These are phyloP conservation scores for Sus scrofa DNA, from an alignment of 2,113 vertebrate genomes.

Conservation along the genomic window T2T-Sscrofa CM000823.6:62403001-62403500, in stretches of 20 bases:
- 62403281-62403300: not conserved
- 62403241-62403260: not conserved
- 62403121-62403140: not conserved
- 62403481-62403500: not conserved
- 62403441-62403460: not conserved
- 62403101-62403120: not conserved
- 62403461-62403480: accelerated
- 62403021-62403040: not conserved
- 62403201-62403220: not conserved
- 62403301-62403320: not conserved
- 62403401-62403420: not conserved
- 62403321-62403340: not conserved
- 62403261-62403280: not conserved
- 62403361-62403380: not conserved
- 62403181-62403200: not conserved
- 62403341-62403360: not conserved
- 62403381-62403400: not conserved
- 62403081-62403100: not conserved
- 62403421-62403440: not conserved
- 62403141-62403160: not conserved
- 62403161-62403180: not conserved
- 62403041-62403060: not conserved
- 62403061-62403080: accelerated
- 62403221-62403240: not conserved
- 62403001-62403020: not conserved